Evolutionary conservation across 2,797 vertebrate genomes (phyloP).

Genomic region (Simalia tracyae): DNA sequence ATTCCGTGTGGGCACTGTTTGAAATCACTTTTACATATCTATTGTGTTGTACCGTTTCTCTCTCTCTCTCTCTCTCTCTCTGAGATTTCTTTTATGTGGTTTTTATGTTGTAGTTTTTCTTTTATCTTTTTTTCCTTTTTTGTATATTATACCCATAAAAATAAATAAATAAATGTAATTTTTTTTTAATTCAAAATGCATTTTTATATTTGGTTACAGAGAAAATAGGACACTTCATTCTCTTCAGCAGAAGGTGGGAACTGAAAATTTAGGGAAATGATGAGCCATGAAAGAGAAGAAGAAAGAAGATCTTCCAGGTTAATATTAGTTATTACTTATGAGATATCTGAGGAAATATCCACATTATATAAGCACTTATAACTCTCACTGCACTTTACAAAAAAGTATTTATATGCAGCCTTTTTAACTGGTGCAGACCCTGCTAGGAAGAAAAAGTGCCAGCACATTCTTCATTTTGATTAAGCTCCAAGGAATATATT

Average conservation of each 20-base stretch:
- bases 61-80: not conserved
- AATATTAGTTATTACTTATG: constrained; percentile 51
- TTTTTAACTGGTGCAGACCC: constrained; percentile 69
- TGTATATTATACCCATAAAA: not conserved
- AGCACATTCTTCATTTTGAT: constrained; percentile 66
- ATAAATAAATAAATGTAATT: not conserved
- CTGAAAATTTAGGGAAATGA: constrained; percentile 42
- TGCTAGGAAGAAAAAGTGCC: constrained; percentile 69
- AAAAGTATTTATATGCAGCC: constrained; percentile 62
- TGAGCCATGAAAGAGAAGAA: constrained; percentile 28
- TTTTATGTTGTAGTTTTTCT: not conserved
- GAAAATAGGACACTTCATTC: constrained; percentile 34
- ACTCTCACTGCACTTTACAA: constrained; percentile 61
- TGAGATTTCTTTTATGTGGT: not conserved
- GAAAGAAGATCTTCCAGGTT: not conserved
- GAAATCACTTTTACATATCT: not conserved
- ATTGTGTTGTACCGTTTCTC: not conserved
- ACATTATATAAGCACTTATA: constrained; percentile 66
- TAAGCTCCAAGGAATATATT: constrained; percentile 68
- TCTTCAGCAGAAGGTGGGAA: not conserved
- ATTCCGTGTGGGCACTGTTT: not conserved
- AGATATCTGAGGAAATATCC: constrained; percentile 44
- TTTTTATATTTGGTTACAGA: constrained; percentile 31
- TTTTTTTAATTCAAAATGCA: not conserved
- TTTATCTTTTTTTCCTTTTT: not conserved